Evolutionary conservation across 2,888 invertebrate species (phyloP).

Genomic region (Neuroscelio doddi): DNA sequence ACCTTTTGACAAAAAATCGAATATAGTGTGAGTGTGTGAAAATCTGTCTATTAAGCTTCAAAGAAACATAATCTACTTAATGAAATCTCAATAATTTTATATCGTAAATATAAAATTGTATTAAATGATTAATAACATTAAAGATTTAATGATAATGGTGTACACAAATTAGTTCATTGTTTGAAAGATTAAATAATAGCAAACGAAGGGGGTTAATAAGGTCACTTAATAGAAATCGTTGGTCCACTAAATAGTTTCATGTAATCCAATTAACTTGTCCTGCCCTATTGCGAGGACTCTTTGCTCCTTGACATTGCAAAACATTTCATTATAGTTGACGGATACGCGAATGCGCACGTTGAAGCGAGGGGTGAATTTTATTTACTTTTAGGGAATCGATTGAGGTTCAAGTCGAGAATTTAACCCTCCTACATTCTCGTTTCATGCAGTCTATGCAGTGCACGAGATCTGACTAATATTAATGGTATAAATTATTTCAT

Average conservation of each 20-base stretch:
- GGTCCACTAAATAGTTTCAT: conserved; percentile 36
- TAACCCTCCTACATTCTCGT: conserved; percentile 38
- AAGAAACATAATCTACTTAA: no score
- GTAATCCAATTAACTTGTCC: conserved; percentile 45
- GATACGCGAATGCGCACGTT: conserved; percentile 39
- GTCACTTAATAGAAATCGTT: no score
- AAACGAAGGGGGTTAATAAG: no score
- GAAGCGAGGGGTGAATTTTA: conserved; percentile 61
- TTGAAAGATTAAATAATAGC: no score
- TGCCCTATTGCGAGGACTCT: conserved; percentile 20
- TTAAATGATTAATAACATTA: no score
- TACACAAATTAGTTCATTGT: no score
- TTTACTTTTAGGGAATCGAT: conserved; percentile 68
- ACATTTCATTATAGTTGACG: conserved; percentile 45
- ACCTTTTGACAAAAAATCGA: conserved; percentile 33
- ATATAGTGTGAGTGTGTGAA: conserved; percentile 17
- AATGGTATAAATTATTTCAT: conserved; percentile 36
- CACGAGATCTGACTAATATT: conserved; percentile 39
- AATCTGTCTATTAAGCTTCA: conserved; percentile 30
- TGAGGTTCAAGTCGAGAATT: conserved; percentile 47
- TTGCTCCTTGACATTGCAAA: conserved; percentile 30
- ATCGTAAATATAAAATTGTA: no score
- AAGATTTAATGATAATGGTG: no score
- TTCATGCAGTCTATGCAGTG: conserved; percentile 39
- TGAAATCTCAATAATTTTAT: no score